These are phyloP conservation scores for Schizotus pectinicornis DNA, from an alignment of 2,888 invertebrate species.

Conservation along the genomic window DNA sequence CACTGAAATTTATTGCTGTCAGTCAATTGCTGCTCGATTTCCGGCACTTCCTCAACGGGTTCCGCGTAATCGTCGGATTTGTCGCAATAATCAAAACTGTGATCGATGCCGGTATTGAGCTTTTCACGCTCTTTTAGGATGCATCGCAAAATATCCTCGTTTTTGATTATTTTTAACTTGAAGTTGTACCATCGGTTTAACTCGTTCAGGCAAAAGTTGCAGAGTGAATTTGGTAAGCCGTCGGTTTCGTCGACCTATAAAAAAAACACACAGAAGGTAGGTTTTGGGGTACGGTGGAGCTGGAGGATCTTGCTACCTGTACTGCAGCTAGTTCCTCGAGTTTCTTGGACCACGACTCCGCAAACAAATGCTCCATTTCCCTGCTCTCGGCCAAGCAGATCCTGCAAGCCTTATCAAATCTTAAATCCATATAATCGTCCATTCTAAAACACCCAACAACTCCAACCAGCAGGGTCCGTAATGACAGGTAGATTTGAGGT, in stretches of 20 bases:
- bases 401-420: conserved; percentile 27
- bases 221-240: conserved; percentile 32
- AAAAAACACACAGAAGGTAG: conserved; percentile 3
- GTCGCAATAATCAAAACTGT: conserved; percentile 5
- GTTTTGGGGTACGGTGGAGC: too few relatives aligned
- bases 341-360: conserved; percentile 24
- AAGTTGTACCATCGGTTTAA: conserved; percentile 33
- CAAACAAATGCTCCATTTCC: conserved; percentile 28
- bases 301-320: conserved; percentile 18
- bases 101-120: background rate
- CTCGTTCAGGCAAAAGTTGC: conserved; percentile 30
- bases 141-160: conserved; percentile 24
- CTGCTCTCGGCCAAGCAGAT: conserved; percentile 31
- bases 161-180: conserved; percentile 32
- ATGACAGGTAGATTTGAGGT: too few relatives aligned
- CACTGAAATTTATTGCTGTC: conserved; percentile 29
- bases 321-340: conserved; percentile 28
- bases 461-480: too few relatives aligned
- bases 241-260: conserved; percentile 34
- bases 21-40: background rate
- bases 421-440: conserved; percentile 22
- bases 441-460: conserved; percentile 1
- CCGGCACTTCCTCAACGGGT: conserved; percentile 10
- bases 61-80: conserved; percentile 12
- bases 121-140: conserved; percentile 20